phyloP scores from a whole-genome alignment of 2,888 invertebrate genomes.

The Orthosia cruda region DNA sequence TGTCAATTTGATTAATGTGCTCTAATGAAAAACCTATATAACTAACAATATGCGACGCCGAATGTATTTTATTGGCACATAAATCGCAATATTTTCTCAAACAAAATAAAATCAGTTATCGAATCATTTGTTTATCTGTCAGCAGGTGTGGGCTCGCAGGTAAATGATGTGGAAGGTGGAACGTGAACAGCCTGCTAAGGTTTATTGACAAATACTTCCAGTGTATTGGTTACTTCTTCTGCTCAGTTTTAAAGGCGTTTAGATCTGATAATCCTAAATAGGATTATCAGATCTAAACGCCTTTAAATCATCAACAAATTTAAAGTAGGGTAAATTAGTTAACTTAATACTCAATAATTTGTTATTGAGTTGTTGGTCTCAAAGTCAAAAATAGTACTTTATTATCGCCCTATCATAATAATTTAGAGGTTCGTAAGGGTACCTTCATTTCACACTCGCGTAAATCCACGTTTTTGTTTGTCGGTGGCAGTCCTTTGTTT shows the following conservation, averaged over 20 bases:
- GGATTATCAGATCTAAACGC: too few species aligned
- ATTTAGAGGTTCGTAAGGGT: constrained; percentile 76
- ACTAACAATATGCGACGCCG: constrained; percentile 48
- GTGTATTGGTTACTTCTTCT: constrained; percentile 49
- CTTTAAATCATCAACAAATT: constrained; percentile 52
- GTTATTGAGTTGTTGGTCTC: constrained; percentile 52
- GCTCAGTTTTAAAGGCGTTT: constrained; percentile 42
- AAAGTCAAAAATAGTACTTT: constrained; percentile 66
- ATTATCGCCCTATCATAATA: too few species aligned
- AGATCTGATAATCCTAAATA: constrained; percentile 53
- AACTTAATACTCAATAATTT: constrained; percentile 43
- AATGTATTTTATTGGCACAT: too few species aligned
- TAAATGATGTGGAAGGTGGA: too few species aligned
- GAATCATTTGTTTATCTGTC: too few species aligned
- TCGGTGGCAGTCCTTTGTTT: constrained; percentile 83
- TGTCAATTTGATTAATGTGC: constrained; percentile 49
- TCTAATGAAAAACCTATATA: constrained; percentile 51
- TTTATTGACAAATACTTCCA: too few species aligned
- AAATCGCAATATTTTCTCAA: too few species aligned
- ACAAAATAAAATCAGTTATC: too few species aligned
- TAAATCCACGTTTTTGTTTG: constrained; percentile 88
- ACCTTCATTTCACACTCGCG: constrained; percentile 81
- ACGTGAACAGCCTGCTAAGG: too few species aligned
- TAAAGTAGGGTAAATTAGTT: constrained; percentile 36
- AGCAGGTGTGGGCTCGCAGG: too few species aligned